A percentile compares a stretch with the other conserved stretches of the same genome.
Evolutionary conservation across 1,140 invertebrate species (phyloP).

Genomic region (Calycopis cecrops): DNA sequence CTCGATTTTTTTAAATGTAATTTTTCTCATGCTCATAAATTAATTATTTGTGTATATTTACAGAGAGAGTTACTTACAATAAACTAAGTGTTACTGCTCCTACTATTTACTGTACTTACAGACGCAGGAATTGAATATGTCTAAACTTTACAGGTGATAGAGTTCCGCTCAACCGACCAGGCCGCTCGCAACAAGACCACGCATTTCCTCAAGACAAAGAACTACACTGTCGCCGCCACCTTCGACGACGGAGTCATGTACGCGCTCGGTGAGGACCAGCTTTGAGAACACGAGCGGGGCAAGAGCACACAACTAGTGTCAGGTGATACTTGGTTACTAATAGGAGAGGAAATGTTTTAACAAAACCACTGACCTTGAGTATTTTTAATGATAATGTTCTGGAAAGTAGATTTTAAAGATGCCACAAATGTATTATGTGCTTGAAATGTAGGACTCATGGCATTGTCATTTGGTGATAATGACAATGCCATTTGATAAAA

Average conservation of each 20-base stretch:
- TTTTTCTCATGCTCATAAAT: too few species aligned
- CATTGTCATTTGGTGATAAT: conserved; percentile 3
- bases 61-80: too few species aligned
- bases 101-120: conserved; percentile 1
- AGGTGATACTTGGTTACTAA: conserved; percentile 9
- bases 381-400: too few species aligned
- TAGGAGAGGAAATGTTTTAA: too few species aligned
- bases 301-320: not conserved
- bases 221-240: conserved; percentile 48
- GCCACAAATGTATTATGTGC: too few species aligned
- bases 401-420: too few species aligned
- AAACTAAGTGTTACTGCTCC: not conserved
- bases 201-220: conserved; percentile 37
- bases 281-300: not conserved
- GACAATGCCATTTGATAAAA: not conserved
- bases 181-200: conserved; percentile 37
- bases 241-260: conserved; percentile 51
- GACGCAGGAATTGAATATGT: not conserved
- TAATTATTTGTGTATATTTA: too few species aligned
- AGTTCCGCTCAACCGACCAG: conserved; percentile 39
- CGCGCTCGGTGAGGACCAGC: conserved; percentile 24
- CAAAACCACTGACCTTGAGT: too few species aligned
- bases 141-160: conserved; percentile 40
- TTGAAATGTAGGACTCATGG: not conserved
- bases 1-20: too few species aligned